Conservation (phyloP, 2,888 invertebrate species). For the Pammene fasciana region DNA sequence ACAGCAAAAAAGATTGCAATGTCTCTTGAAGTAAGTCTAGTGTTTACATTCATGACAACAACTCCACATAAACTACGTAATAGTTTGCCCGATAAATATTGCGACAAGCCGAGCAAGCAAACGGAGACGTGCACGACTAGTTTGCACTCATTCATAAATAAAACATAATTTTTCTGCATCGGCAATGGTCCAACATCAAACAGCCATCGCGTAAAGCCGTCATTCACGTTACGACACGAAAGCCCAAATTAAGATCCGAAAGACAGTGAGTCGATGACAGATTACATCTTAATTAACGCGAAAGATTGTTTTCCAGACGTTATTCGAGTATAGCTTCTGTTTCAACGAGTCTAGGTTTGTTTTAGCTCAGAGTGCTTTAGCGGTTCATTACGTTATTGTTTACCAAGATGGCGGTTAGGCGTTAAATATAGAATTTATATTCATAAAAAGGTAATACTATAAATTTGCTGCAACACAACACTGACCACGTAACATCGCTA, state of each 20-base stretch:
- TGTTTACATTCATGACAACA: conserved; percentile 27
- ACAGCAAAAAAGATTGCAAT: too few species aligned
- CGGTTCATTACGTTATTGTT: conserved; percentile 37
- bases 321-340: conserved; percentile 29
- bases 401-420: conserved; percentile 27
- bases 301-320: conserved; percentile 23
- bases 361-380: conserved; percentile 10
- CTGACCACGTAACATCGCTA: conserved; percentile 35
- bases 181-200: conserved; percentile 44
- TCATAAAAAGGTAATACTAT: conserved; percentile 29
- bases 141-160: conserved; percentile 57
- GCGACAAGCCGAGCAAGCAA: conserved; percentile 32
- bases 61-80: conserved; percentile 29
- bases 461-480: conserved; percentile 28
- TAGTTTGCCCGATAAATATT: conserved; percentile 38
- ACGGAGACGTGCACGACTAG: conserved; percentile 48
- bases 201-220: conserved; percentile 46
- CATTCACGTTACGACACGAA: conserved; percentile 37
- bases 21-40: neutral
- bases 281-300: conserved; percentile 40
- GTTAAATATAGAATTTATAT: conserved; percentile 40
- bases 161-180: conserved; percentile 52
- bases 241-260: conserved; percentile 34
- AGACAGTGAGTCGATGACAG: conserved; percentile 43
- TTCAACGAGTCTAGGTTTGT: conserved; percentile 17